Base-by-base conservation (phyloP, 2,888 invertebrate genomes). In the Anarsia innoxiella region DNA sequence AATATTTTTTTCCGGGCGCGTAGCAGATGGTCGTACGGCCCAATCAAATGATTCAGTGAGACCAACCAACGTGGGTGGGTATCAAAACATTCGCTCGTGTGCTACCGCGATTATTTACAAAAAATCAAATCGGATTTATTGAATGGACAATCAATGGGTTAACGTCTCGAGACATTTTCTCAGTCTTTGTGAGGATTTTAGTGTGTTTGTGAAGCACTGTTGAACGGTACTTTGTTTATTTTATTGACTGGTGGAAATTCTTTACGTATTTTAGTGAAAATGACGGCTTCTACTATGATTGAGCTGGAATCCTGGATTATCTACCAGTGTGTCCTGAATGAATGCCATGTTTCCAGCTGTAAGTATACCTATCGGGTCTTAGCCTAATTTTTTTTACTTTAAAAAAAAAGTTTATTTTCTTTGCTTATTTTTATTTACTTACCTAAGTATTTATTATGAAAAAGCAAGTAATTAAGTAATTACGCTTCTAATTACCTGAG, bases 301-400 rank as follows among this genome's bases (percentile, higher is more conserved):
- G 90, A 90, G 67, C 64, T 90, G 66, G 90, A 90, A 66, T 88
- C 89, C 66, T 90, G 90, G 90, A 80, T 90, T 55, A 88, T 89
- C 67, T 90, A 90, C 72, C 90, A 90, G 58, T 90, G 88, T 73
- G 88, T 90, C 51, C 84, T 88, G 56, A 88, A 88, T 53, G 89
- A 90, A 74, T 89, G 89, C 68, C 88, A 88, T 74, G 85, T 89
- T 49, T 89, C 89, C 59, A 79, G 88, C 57, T 90, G 90, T 90
- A 82, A 87, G 90, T 89, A 74, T 42, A 40, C 4, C 19, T 19
- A 19, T 19, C 19, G 3, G 8, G 3, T 19, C 8, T 19, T 19
- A 19, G 8, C 19, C 3, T 19, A 19, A 3, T 3, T 5, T 19
- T 19, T 19, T 19, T 19, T 3, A 19, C 8, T 19, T 19, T 19